Evolutionary conservation across 2,797 vertebrate species (phyloP).

Genomic region (Anguilla pacifica): DNA sequence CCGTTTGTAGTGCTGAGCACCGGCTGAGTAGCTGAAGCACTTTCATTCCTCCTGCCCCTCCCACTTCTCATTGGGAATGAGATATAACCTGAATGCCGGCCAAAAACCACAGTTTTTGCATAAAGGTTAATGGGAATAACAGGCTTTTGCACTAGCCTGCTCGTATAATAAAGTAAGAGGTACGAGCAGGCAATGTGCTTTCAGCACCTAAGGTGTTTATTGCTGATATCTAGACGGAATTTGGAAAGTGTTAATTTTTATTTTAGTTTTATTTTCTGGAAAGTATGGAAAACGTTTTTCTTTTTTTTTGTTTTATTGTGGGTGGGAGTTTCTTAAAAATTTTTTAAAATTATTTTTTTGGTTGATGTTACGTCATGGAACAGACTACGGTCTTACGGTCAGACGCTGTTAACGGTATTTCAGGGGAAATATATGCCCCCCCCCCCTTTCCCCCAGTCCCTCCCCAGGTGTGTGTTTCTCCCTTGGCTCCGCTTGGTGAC

Average conservation of each 20-base stretch:
- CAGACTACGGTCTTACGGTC: not conserved
- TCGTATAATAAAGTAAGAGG: not conserved
- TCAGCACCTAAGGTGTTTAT: constrained; percentile 35
- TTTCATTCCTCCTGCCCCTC: not conserved
- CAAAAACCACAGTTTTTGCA: not conserved
- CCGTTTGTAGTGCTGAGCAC: not conserved
- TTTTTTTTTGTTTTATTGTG: constrained; percentile 43
- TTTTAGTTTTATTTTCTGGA: constrained; percentile 38
- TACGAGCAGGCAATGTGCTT: not conserved
- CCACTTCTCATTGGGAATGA: not conserved
- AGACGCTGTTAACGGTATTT: not conserved
- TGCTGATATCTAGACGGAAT: constrained; percentile 24
- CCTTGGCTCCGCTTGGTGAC: not conserved
- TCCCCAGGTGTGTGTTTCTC: not conserved
- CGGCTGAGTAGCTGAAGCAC: not conserved
- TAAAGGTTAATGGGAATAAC: constrained; percentile 9
- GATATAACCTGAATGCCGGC: not conserved
- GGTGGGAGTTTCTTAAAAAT: constrained; percentile 46
- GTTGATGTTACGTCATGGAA: constrained; percentile 53
- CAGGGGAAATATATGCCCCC: not conserved
- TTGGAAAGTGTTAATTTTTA: constrained; percentile 52
- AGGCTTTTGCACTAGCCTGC: not conserved
- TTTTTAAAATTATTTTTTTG: constrained; percentile 51
- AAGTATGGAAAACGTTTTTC: constrained; percentile 45
- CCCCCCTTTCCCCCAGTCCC: not conserved